Evolutionary conservation across 2,113 vertebrate species (phyloP).

Genomic region (Neodontobutis hainanensis): DNA sequence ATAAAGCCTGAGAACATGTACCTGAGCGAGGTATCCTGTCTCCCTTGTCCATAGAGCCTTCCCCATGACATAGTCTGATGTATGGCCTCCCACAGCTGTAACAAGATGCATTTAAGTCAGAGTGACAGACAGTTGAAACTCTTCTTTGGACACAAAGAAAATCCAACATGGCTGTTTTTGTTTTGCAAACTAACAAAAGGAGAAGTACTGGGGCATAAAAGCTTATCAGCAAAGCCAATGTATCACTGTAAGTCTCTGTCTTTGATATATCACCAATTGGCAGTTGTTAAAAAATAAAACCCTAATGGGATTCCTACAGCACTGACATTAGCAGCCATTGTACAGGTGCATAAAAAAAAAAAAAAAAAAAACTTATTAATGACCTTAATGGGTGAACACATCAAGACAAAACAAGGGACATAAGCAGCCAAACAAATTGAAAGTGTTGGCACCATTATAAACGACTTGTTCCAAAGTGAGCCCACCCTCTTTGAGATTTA

Average conservation of each 20-base stretch:
- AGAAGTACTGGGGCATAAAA: not conserved
- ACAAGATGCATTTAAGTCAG: slow-evolving; percentile 19
- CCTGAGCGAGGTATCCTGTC: slow-evolving; percentile 83
- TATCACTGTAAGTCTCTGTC: slow-evolving; percentile 18
- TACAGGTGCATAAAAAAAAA: slow-evolving; percentile 41
- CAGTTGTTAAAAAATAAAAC: slow-evolving; percentile 38
- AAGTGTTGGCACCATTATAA: slow-evolving; percentile 9
- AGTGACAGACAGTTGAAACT: not conserved
- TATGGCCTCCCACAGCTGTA: slow-evolving; percentile 91
- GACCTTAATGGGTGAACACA: slow-evolving; percentile 48
- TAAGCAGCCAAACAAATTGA: slow-evolving; percentile 40
- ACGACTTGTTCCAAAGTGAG: slow-evolving; percentile 35
- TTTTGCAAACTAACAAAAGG: slow-evolving; percentile 1
- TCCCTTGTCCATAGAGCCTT: slow-evolving; percentile 80
- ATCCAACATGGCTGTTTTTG: not conserved
- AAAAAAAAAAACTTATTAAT: slow-evolving; percentile 41
- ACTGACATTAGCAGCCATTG: slow-evolving; percentile 36
- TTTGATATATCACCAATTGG: slow-evolving; percentile 52
- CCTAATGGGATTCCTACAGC: slow-evolving; percentile 52
- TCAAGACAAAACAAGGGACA: slow-evolving; percentile 40
- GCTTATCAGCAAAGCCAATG: not conserved
- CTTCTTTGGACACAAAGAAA: not conserved
- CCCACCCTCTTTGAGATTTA: slow-evolving; percentile 32
- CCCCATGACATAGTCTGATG: slow-evolving; percentile 80
- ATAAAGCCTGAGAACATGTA: slow-evolving; percentile 53